Evolutionary conservation across 2,888 invertebrate species (phyloP).

Genomic region (Uropetala carovei): DNA sequence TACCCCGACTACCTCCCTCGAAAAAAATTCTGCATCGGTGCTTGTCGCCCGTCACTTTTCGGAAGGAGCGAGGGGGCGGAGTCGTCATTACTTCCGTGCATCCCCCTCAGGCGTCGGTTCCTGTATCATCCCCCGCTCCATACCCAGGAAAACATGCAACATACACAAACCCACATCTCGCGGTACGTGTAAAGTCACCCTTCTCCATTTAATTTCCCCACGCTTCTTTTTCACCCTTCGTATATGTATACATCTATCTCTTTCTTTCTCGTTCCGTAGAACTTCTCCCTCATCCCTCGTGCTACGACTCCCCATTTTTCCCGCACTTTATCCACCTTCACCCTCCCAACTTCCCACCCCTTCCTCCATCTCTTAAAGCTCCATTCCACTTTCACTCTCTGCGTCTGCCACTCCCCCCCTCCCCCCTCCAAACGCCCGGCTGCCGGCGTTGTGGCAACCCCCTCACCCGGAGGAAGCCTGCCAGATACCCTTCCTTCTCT

Average conservation of each 20-base stretch:
- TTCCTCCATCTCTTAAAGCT: not conserved
- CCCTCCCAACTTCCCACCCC: too few species aligned
- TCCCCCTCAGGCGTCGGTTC: not conserved
- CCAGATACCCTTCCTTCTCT: constrained; percentile 5
- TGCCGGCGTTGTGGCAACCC: not conserved
- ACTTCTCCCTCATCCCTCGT: not conserved
- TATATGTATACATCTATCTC: not conserved
- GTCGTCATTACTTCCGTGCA: constrained; percentile 5
- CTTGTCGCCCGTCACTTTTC: too few species aligned
- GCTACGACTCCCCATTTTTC: not conserved
- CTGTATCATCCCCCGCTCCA: not conserved
- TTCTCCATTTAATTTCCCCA: constrained; percentile 16
- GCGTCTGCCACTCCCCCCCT: not conserved
- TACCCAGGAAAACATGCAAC: not conserved
- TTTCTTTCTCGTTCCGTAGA: not conserved
- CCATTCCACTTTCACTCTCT: not conserved
- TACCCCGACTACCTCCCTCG: too few species aligned
- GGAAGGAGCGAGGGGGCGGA: too few species aligned
- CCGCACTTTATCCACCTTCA: too few species aligned
- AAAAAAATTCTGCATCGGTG: too few species aligned
- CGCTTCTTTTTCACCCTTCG: not conserved
- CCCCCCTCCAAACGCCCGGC: not conserved
- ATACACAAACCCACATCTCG: not conserved
- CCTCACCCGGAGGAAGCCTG: not conserved
- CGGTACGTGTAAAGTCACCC: not conserved